Evolutionary conservation across 2,797 vertebrate genomes (phyloP), one percentile per base, ranked within the genome.

Genomic region (Craterocephalus amniculus): DNA sequence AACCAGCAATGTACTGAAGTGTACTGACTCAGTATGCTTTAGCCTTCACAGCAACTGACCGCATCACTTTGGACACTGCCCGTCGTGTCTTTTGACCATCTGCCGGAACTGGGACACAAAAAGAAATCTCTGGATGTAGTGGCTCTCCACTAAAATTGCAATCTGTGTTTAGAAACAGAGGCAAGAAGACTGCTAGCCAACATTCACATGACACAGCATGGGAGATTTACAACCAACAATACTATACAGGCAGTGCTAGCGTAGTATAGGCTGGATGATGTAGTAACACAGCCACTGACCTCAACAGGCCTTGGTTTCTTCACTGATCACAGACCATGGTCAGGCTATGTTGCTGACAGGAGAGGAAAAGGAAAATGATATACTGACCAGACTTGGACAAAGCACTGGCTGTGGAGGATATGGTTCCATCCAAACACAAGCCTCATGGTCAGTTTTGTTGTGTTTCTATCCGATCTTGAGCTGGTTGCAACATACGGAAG

Each of bases 191-290:
- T 88, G 61, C 90, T 77, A 73, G 87, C 86, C 86, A 88, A 75
- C 89, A 86, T 87, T 92, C 83, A 89, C 83, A 88, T 93, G 93
- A 94, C 92, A 88, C 83, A 86, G 85, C 84, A 85, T 54, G 22
- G 70, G 76, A 89, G 92, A 93, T 93, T 94, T 92, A 93, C 83
- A 88, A 82, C 85, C 83, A 64, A 70, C 79, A 79, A 87, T 83
- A 76, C 86, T 73, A 43, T 57, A 83, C 73, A 84, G 80, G 74
- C 87, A 67, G 71, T 4, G 35, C 68, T 73, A 62, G 63, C 70
- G 58, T 65, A 71, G 83, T 54, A 51, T 60, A 70, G 74, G 76
- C 72, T 71, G 75, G 83, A 80, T 66, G 78, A 78, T 84, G 88
- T 83, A 75, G 86, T 82, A 85, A 82, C 84, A 79, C 81, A 74